These are phyloP conservation scores for Eilema caniola DNA, from an alignment of 2,888 invertebrate species.

Conservation along the genomic window DNA sequence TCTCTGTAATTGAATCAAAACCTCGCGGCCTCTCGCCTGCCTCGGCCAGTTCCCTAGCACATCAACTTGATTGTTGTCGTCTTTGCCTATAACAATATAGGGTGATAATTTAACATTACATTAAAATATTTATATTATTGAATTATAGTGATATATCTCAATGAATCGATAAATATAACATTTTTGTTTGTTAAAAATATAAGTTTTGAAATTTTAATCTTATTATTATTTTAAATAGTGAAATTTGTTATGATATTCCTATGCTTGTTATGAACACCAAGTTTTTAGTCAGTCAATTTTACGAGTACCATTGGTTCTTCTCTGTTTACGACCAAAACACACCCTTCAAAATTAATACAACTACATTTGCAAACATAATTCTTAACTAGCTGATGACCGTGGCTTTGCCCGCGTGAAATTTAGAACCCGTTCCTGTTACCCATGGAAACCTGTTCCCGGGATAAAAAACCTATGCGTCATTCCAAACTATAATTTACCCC, in stretches of 20 bases:
- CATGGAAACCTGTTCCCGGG: too few species aligned
- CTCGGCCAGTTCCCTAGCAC: constrained; percentile 76
- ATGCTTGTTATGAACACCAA: too few species aligned
- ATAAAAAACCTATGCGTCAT: too few species aligned
- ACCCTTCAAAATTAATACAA: too few species aligned
- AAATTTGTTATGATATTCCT: not conserved
- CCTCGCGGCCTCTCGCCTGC: constrained; percentile 62
- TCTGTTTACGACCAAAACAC: too few species aligned
- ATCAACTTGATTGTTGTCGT: constrained; percentile 76
- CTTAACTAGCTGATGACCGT: too few species aligned
- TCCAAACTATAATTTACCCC: too few species aligned
- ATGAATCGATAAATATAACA: not conserved
- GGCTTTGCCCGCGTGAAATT: too few species aligned
- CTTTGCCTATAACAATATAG: constrained; percentile 14
- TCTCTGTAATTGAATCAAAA: constrained; percentile 79
- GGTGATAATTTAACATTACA: not conserved
- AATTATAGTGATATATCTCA: not conserved
- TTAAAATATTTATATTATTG: not conserved
- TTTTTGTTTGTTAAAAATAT: not conserved
- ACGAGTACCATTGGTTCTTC: too few species aligned
- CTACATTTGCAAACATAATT: too few species aligned
- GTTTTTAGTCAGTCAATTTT: too few species aligned
- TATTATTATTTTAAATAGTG: not conserved
- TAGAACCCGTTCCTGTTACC: too few species aligned
- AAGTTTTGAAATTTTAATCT: not conserved